phyloP scores from a whole-genome alignment of 2,888 invertebrate species.

The Agrilus mali region DNA sequence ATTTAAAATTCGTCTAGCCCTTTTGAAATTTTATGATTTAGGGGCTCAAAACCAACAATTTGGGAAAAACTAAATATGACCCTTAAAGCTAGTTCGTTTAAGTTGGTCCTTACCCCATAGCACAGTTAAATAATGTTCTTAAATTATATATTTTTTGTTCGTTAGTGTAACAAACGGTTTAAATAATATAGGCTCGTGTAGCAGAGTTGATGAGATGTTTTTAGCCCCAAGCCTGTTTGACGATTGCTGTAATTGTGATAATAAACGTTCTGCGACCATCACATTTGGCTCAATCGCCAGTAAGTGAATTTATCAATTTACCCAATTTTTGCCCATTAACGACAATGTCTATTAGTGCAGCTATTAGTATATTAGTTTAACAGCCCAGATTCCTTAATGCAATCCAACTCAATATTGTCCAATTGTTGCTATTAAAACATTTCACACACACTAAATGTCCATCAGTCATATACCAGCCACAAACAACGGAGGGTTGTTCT shows the following conservation, averaged over 20 bases:
- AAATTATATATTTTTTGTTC: no score
- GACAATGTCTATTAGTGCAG: slow-evolving; percentile 37
- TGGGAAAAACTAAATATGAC: no score
- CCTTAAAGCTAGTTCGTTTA: no score
- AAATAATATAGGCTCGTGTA: no score
- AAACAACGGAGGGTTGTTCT: slow-evolving; percentile 27
- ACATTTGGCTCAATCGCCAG: slow-evolving; percentile 17
- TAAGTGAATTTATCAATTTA: slow-evolving; percentile 40
- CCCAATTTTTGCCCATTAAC: slow-evolving; percentile 40
- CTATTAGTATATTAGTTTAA: slow-evolving; percentile 37
- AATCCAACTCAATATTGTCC: slow-evolving; percentile 38
- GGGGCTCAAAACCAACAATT: no score
- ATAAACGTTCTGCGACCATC: slow-evolving; percentile 10
- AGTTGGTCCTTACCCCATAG: no score
- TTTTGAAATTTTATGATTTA: no score
- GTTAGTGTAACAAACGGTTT: no score
- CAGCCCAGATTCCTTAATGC: slow-evolving; percentile 38
- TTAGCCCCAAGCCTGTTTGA: background rate
- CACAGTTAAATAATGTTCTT: no score
- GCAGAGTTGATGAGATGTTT: background rate
- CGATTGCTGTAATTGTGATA: background rate
- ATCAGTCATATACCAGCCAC: slow-evolving; percentile 31
- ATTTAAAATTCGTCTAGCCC: no score
- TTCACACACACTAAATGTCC: slow-evolving; percentile 31
- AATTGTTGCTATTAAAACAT: slow-evolving; percentile 37